Conservation (phyloP, 1,140 invertebrate species). For the Eriosoma lanigerum region DNA sequence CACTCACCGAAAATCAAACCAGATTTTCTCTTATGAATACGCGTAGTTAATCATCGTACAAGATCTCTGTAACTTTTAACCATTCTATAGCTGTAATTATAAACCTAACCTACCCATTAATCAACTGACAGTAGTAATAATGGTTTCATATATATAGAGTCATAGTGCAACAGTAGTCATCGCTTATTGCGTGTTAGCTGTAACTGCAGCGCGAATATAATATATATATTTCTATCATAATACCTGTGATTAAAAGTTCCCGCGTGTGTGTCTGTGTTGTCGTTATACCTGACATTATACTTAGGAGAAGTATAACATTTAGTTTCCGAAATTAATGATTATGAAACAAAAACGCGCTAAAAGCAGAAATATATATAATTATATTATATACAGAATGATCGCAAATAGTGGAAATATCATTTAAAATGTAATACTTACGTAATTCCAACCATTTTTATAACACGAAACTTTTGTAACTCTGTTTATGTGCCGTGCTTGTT, state of each 20-base stretch:
- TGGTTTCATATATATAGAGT: neutral
- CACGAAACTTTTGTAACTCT: no score
- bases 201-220: no score
- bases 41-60: neutral
- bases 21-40: no score
- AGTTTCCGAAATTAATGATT: conserved; percentile 5
- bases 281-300: neutral
- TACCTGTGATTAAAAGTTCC: conserved; percentile 9
- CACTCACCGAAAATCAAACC: no score
- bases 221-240: no score
- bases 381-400: no score
- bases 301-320: neutral
- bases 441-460: no score
- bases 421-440: no score
- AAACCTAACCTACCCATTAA: no score
- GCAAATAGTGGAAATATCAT: no score
- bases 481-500: no score
- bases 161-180: neutral
- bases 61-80: neutral
- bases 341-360: conserved; percentile 9
- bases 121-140: neutral
- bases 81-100: neutral
- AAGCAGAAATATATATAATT: neutral
- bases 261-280: no score
- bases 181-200: neutral